Evolutionary conservation across 2,888 invertebrate species (phyloP).

Genomic region (Timema cristinae): DNA sequence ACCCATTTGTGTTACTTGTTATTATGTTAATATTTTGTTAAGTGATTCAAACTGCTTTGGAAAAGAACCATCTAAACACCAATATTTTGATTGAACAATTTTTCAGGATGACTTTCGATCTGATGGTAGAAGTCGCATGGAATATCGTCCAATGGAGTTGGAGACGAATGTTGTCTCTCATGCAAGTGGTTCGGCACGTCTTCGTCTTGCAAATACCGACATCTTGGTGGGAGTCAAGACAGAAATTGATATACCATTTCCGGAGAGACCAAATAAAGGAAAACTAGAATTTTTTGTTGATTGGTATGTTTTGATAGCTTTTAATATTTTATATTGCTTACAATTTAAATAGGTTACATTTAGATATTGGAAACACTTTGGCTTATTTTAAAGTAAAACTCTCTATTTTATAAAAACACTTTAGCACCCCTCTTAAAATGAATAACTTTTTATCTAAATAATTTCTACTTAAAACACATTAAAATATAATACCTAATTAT

Average conservation of each 20-base stretch:
- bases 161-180: slow-evolving; percentile 82
- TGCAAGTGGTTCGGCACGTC: slow-evolving; percentile 80
- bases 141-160: slow-evolving; percentile 81
- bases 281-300: slow-evolving; percentile 95
- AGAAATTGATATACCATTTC: slow-evolving; percentile 76
- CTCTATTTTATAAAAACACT: no score
- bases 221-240: slow-evolving; percentile 89
- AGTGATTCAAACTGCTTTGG: no score
- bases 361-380: no score
- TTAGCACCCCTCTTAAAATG: no score
- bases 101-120: slow-evolving; percentile 77
- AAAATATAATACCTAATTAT: no score
- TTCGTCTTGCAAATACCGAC: slow-evolving; percentile 87
- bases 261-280: slow-evolving; percentile 71
- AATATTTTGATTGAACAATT: background rate
- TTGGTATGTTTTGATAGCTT: slow-evolving; percentile 56
- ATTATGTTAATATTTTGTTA: no score
- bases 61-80: no score
- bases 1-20: background rate
- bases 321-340: no score
- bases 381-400: no score
- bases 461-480: no score
- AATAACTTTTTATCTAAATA: no score
- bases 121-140: slow-evolving; percentile 75
- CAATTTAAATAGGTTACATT: no score